Evolutionary conservation across 2,113 vertebrate genomes (phyloP).

Genomic region (Tympanuchus pallidicinctus): DNA sequence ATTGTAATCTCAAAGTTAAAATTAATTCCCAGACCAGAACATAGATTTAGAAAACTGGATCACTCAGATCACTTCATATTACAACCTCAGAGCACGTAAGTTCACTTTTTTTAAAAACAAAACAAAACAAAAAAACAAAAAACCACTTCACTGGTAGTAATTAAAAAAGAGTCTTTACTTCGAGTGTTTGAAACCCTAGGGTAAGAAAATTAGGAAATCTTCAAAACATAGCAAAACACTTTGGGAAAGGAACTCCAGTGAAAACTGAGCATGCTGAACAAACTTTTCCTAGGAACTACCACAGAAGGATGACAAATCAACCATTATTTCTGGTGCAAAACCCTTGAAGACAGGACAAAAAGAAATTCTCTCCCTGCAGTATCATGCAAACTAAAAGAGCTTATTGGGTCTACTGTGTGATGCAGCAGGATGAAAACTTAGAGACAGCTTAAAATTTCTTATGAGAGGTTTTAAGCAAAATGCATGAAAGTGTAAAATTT

Average conservation of each 20-base stretch:
- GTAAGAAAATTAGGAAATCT: not conserved
- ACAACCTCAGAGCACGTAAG: not conserved
- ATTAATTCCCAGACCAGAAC: not conserved
- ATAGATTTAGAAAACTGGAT: not conserved
- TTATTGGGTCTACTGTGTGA: not conserved
- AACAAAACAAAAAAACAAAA: not conserved
- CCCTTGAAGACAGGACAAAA: not conserved
- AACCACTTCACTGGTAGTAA: not conserved
- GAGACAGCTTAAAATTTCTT: not conserved
- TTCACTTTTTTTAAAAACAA: not conserved
- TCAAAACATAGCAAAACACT: not conserved
- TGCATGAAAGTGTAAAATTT: not conserved
- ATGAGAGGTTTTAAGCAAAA: not conserved
- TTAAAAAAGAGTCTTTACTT: not conserved
- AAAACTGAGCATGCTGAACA: not conserved
- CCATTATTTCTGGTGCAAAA: not conserved
- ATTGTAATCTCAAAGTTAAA: not conserved
- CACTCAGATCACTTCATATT: not conserved
- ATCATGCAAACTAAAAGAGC: accelerated
- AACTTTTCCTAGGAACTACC: not conserved
- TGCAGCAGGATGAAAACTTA: not conserved
- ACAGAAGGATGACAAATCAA: accelerated
- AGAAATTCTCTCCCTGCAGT: not conserved
- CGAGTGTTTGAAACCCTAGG: not conserved
- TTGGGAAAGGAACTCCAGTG: not conserved